These are phyloP conservation scores for Scaptomyza parva DNA, from an alignment of 2,888 invertebrate genomes.

Conservation along the genomic window DNA sequence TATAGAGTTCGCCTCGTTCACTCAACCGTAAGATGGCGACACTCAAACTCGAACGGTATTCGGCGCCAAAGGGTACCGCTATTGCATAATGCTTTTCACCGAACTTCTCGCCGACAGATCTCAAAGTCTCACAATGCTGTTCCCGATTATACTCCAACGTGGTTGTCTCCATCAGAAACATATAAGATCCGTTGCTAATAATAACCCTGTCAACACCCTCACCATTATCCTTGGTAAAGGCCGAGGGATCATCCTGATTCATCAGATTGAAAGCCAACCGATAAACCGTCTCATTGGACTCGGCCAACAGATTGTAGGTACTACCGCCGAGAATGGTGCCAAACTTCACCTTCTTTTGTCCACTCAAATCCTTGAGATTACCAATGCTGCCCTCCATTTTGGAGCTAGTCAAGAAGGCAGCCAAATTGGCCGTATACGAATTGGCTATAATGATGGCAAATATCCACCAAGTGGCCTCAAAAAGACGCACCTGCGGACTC, in stretches of 20 bases:
- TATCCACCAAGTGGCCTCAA: constrained; percentile 93
- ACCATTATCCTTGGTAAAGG: constrained; percentile 91
- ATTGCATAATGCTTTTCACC: constrained; percentile 98
- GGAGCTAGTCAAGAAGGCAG: constrained; percentile 95
- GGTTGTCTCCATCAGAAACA: constrained; percentile 98
- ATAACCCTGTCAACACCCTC: constrained; percentile 94
- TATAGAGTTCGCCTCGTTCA: constrained; percentile 92
- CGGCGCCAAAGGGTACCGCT: constrained; percentile 92
- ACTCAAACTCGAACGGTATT: constrained; percentile 92
- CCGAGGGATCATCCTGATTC: constrained; percentile 91
- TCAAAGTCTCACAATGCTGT: constrained; percentile 92
- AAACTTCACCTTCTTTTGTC: constrained; percentile 96
- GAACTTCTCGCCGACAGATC: constrained; percentile 91
- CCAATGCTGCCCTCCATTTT: constrained; percentile 95
- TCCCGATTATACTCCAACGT: constrained; percentile 95
- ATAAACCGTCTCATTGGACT: constrained; percentile 93
- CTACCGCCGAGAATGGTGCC: constrained; percentile 95
- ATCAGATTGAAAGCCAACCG: constrained; percentile 95
- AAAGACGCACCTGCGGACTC: constrained; percentile 91
- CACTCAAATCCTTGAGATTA: constrained; percentile 94
- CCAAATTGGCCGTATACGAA: constrained; percentile 96
- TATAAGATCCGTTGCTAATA: constrained; percentile 91
- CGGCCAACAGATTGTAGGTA: constrained; percentile 95
- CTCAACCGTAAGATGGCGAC: constrained; percentile 96
- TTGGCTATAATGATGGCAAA: constrained; percentile 93